Conservation (phyloP, 2,113 vertebrate species). For the Peromyscus maniculatus region DNA sequence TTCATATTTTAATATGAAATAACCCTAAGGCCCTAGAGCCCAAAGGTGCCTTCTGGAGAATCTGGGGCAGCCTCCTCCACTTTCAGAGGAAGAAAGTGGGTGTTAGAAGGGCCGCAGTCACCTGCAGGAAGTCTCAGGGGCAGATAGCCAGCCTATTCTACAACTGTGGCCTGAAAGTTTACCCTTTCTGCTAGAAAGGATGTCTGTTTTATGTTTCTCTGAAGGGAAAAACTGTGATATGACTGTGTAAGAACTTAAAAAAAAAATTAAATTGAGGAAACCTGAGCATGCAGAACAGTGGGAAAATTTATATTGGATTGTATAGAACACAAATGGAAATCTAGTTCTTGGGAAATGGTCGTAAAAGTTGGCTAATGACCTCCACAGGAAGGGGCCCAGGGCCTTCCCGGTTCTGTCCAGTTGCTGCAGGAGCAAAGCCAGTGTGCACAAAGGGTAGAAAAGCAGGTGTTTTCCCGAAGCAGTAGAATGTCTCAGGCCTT, state of each 20-base stretch:
- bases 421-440: not conserved
- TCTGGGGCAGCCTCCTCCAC: not conserved
- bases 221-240: not conserved
- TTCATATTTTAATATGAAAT: not conserved
- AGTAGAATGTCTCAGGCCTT: not conserved
- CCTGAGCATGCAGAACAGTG: constrained; percentile 28
- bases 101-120: not conserved
- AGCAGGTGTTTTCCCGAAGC: not conserved
- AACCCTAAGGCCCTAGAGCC: not conserved
- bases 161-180: not conserved
- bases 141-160: not conserved
- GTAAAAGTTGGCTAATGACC: constrained; percentile 36
- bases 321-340: constrained; percentile 34
- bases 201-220: constrained; percentile 62
- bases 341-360: not conserved
- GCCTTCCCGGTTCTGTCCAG: not conserved
- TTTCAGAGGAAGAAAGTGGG: not conserved
- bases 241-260: constrained; percentile 28
- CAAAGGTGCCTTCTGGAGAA: not conserved
- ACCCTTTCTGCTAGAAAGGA: not conserved
- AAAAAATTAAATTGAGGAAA: not conserved
- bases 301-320: constrained; percentile 8
- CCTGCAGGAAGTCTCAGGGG: not conserved
- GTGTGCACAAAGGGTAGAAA: not conserved
- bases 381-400: not conserved